These are phyloP conservation scores for Diacarnus erythraeanus DNA, from an alignment of 37 sponge, comb jelly and placozoan genomes.

Conservation along the genomic window DNA sequence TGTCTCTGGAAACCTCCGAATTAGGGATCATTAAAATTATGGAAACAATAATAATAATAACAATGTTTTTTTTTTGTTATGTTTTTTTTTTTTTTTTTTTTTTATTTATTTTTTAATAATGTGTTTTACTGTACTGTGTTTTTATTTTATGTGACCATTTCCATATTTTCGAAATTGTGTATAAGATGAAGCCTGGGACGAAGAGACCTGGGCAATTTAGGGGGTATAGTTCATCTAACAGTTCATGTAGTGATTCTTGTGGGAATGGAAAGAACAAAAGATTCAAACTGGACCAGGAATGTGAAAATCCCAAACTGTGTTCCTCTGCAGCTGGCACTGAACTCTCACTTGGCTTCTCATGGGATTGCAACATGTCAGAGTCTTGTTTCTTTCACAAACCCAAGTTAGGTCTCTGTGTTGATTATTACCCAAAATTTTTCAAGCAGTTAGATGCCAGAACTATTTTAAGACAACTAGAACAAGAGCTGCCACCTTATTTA, in stretches of 20 bases:
- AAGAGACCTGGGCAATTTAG: slow-evolving; percentile 3
- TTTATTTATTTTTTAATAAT: neutral
- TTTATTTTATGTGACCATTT: too few relatives aligned
- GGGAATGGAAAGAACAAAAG: too few relatives aligned
- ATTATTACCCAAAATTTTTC: slow-evolving; percentile 48
- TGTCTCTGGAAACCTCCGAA: slow-evolving; percentile 94
- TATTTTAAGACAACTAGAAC: slow-evolving; percentile 44
- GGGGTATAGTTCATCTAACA: neutral
- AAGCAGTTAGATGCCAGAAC: neutral
- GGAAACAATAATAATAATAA: neutral
- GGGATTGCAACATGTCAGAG: neutral
- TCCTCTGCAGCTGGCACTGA: too few relatives aligned
- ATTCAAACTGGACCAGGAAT: too few relatives aligned
- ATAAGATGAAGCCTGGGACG: neutral
- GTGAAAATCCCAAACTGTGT: too few relatives aligned
- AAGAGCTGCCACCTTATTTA: slow-evolving; percentile 29
- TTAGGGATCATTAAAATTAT: slow-evolving; percentile 82
- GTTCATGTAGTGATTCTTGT: too few relatives aligned
- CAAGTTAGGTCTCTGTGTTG: slow-evolving; percentile 33
- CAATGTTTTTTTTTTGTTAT: neutral
- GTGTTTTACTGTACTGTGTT: neutral
- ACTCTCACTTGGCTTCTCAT: too few relatives aligned
- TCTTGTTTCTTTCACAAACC: neutral
- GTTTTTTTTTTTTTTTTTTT: slow-evolving; percentile 8
- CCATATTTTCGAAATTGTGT: neutral